Conservation (phyloP, 2,797 vertebrate species). For the Microctenopoma stevenorrisi region DNA sequence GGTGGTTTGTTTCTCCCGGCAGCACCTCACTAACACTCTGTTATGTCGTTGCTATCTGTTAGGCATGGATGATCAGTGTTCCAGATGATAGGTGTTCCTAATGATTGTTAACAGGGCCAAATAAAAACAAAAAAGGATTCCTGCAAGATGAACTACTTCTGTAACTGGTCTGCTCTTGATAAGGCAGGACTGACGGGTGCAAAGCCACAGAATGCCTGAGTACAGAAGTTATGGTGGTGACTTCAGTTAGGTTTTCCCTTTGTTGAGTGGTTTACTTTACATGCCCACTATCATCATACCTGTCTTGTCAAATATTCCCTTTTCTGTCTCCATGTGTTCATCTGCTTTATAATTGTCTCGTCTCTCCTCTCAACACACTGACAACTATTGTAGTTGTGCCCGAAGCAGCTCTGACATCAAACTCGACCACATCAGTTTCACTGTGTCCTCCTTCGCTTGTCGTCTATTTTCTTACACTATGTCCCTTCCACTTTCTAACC, state of each 20-base stretch:
- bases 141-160: constrained; percentile 68
- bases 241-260: constrained; percentile 58
- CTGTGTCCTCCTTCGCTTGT: constrained; percentile 16
- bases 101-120: constrained; percentile 19
- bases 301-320: constrained; percentile 30
- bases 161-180: constrained; percentile 72
- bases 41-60: constrained; percentile 50
- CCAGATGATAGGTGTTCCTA: constrained; percentile 41
- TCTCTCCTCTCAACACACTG: neutral
- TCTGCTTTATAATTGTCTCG: constrained; percentile 18
- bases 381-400: constrained; percentile 27
- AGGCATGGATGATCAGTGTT: constrained; percentile 55
- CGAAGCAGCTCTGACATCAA: constrained; percentile 15
- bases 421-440: neutral
- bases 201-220: constrained; percentile 64
- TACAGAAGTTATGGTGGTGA: constrained; percentile 33
- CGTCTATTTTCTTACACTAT: constrained; percentile 9
- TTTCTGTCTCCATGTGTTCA: constrained; percentile 1
- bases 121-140: constrained; percentile 22
- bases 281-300: constrained; percentile 44
- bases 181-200: constrained; percentile 50
- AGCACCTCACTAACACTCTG: constrained; percentile 23
- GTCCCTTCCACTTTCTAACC: constrained; percentile 36
- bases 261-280: constrained; percentile 69
- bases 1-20: constrained; percentile 27